Conservation (phyloP, 2,113 vertebrate species). For the Daubentonia madagascariensis region DNA sequence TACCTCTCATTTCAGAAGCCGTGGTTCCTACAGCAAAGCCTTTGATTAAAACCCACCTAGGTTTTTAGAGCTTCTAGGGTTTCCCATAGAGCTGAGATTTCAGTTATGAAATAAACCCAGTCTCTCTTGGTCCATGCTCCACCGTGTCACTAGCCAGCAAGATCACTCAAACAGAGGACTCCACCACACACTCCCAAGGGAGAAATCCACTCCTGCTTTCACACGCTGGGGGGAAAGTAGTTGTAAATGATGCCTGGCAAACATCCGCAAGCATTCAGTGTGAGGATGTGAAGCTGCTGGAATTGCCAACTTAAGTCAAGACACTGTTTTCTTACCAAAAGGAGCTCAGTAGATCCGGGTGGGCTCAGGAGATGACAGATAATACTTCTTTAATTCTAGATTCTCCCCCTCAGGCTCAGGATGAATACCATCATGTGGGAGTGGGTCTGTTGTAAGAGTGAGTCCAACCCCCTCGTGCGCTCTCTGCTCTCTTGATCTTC, state of each 20-base stretch:
- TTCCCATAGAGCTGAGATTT: neutral
- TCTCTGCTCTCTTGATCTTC: neutral
- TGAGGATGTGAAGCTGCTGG: neutral
- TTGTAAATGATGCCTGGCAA: neutral
- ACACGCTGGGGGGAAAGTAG: neutral
- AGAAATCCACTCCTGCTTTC: neutral
- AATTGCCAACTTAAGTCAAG: neutral
- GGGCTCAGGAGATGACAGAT: neutral
- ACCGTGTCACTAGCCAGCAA: neutral
- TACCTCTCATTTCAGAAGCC: conserved; percentile 32
- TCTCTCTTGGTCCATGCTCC: neutral
- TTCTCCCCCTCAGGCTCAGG: neutral
- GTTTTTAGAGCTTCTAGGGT: neutral
- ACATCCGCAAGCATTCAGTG: neutral
- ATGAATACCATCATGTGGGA: rapidly evolving
- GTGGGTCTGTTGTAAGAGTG: neutral
- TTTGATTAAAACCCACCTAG: neutral
- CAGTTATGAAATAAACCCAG: neutral
- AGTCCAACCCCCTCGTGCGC: neutral
- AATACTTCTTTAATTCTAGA: neutral
- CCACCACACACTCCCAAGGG: neutral
- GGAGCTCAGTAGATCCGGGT: neutral
- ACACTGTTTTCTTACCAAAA: neutral
- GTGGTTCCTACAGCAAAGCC: neutral
- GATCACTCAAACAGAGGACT: neutral